A percentile compares a stretch with the other conserved stretches of the same genome.
Conservation (phyloP, 2,888 invertebrate species). For the Meghimatium bilineatum region DNA sequence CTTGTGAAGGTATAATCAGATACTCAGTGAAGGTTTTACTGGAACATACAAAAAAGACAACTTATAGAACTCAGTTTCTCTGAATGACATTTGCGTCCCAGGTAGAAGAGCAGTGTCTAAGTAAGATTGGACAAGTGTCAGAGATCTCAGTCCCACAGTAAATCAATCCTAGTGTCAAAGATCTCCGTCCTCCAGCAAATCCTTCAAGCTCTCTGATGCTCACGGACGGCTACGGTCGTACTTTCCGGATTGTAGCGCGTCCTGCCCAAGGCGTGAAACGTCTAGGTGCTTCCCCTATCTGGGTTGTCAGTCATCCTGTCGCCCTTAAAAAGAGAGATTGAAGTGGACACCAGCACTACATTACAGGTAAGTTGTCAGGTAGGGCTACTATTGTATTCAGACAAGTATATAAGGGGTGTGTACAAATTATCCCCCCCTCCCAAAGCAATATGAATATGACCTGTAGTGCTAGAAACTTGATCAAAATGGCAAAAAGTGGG, state of each 20-base stretch:
- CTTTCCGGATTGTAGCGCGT: constrained; percentile 47
- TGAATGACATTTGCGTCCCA: no score
- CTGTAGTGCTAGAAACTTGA: no score
- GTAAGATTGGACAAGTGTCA: background rate
- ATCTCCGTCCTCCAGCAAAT: constrained; percentile 6
- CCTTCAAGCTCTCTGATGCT: constrained; percentile 43
- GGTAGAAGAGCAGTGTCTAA: no score
- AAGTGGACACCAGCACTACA: constrained; percentile 40
- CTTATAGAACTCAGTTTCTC: background rate
- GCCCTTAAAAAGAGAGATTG: constrained; percentile 47
- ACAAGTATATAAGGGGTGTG: no score
- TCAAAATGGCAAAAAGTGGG: no score
- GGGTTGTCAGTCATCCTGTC: constrained; percentile 45
- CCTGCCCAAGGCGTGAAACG: constrained; percentile 46
- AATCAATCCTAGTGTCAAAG: background rate
- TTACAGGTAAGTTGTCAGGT: constrained; percentile 34
- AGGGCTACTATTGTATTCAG: background rate
- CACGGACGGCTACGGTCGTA: constrained; percentile 47
- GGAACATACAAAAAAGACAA: background rate
- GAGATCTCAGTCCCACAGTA: no score
- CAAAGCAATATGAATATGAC: no score
- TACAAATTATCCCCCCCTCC: no score
- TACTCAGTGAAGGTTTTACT: no score
- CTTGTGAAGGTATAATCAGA: no score
- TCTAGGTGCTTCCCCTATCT: constrained; percentile 37